Base-by-base conservation (phyloP, 1,140 invertebrate species). In the Carposina sasakii region DNA sequence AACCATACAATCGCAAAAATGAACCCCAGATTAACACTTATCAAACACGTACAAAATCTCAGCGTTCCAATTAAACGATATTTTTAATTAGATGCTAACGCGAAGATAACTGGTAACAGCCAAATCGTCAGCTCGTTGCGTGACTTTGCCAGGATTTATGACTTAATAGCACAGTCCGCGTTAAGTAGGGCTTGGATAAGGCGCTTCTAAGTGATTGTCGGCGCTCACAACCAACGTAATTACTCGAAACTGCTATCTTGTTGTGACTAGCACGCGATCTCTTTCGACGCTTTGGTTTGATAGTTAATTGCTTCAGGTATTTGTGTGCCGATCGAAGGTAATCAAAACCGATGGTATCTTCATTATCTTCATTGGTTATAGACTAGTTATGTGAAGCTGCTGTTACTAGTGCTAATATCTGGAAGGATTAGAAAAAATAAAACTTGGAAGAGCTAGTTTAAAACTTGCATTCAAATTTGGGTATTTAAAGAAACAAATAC, bases 121-220 rank as follows among this genome's bases (percentile, higher is more conserved):
- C 63, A 61, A 73, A 75, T 79, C 73, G 71, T 76, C 73, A 76
- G 76, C 46, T 67, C 49, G 59, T 82, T 73, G 76, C 78, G 78
- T 82, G 78, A 75, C 76, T 69, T 36, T 59, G 39, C 43, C 44
- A 64, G 64, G 71, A 83, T 83, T 81, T 83, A 83, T 79, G 76
- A 79, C 76, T 83, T 81, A 79, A 83, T 83, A 81, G 76, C 57
- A 52, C 54, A 71, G 71, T 67, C 63, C 66, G 69, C 69, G 69
- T 71, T 77, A 81, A 81, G 75, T 77, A 81, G 68, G 71, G 54
- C 72, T 81, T 77, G 81, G 79, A 83, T 81, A 83, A 81, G 79
- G 72, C 73, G 71, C 67, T 68, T 75, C 74, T 81, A 83, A 83
- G 77, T 83, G 79, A 83, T 79, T 83, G 79, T 83, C 77, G 79